These are phyloP conservation scores for Palythoa heliodiscus DNA, from an alignment of 92 coral and sea anemone genomes.

Conservation along the genomic window DNA sequence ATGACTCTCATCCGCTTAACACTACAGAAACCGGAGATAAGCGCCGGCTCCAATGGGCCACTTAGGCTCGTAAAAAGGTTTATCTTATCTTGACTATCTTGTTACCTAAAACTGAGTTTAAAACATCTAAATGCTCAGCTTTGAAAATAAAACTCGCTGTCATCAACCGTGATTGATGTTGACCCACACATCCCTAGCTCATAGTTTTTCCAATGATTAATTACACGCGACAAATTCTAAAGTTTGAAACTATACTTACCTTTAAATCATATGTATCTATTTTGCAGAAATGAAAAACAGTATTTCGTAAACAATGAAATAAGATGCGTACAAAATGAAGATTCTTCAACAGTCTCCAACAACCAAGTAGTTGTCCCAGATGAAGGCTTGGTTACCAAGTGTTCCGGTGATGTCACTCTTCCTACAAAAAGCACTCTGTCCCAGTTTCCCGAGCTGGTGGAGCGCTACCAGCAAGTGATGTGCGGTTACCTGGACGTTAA, in stretches of 20 bases:
- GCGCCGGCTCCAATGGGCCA: too few relatives aligned
- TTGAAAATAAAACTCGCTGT: too few relatives aligned
- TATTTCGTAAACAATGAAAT: neutral
- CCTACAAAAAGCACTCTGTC: conserved; percentile 59
- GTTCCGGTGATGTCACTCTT: neutral
- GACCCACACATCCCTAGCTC: too few relatives aligned
- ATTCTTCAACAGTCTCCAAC: conserved; percentile 2
- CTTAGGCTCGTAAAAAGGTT: too few relatives aligned
- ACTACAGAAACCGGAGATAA: too few relatives aligned
- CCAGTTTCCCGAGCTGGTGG: conserved; percentile 75
- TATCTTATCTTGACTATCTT: too few relatives aligned
- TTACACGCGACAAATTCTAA: too few relatives aligned
- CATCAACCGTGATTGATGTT: too few relatives aligned
- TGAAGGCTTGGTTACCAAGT: conserved; percentile 8
- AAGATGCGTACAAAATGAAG: neutral
- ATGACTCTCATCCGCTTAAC: too few relatives aligned
- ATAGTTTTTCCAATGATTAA: neutral
- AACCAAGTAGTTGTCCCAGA: conserved; percentile 7
- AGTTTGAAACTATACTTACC: too few relatives aligned
- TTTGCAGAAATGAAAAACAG: neutral
- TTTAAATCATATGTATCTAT: neutral
- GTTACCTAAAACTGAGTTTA: too few relatives aligned
- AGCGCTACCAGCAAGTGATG: conserved; percentile 63
- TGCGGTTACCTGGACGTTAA: conserved; percentile 65
- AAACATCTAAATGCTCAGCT: too few relatives aligned